Evolutionary conservation across 53 echinoderm and acorn worm species (phyloP), one percentile per base, ranked within the genome.

Genomic region (Echinometra lucunter): DNA sequence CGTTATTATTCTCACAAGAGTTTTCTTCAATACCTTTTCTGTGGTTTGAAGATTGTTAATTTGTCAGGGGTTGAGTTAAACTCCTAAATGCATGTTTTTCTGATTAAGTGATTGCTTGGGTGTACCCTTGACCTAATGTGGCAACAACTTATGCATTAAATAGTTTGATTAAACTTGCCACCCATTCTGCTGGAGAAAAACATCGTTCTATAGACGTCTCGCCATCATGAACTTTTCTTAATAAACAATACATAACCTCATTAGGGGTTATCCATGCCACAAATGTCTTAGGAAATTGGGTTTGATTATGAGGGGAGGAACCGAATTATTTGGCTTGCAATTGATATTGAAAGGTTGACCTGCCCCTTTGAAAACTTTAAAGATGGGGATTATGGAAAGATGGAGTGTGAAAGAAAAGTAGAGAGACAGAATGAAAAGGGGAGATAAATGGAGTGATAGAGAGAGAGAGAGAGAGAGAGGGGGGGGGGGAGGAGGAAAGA

Each of bases 261-360:
- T 78, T 78, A 78, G 40, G 78, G 78, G 38, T 78, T 19, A 78
- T 78, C 38, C 42, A 40, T 40, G 78, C 78, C 78, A 35, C 78
- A 78, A 78, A 78, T 78, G 38, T 78, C 42, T 78, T 42, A 1
- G 42, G 78, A 78, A 42, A 78, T 78, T 78, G 78, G 23, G 42
- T 38, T 88, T 88, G 56, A 88, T 88, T 88, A 53, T 49, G 15
- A 30, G 49, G 32, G 32, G 35, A 34, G 88, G 88, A 88, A 88
- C 56, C 55, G 30, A 88, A 88, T 88, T 56, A 88, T 88, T 88
- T 88, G 88, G n/a, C 53, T 55, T 34, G 49, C 56, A 56, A 56
- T 88, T 55, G 88, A 88, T 49, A 88, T 88, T 49, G 88, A 88
- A 30, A 17, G 56, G 30, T 88, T 88, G 88, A 88, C 88, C 88